Conservation (phyloP, 2,113 vertebrate genomes). For the Psittacara wagleri region DNA sequence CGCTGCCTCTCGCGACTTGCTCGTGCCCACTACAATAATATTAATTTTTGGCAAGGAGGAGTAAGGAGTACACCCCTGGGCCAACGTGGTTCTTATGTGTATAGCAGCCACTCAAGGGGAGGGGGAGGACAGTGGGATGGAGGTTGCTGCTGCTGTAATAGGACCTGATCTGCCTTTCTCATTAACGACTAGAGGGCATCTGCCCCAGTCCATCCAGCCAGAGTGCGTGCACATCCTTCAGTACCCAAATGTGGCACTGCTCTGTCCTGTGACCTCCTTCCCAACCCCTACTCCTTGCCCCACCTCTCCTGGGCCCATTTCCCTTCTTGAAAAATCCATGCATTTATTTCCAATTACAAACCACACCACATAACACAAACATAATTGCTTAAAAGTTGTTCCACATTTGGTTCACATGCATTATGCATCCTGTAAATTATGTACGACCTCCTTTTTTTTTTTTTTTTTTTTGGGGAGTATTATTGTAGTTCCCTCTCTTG, state of each 20-base stretch:
- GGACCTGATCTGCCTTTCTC: background rate
- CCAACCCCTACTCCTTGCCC: background rate
- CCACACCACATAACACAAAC: constrained; percentile 78
- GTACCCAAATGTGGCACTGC: fast-evolving
- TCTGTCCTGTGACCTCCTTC: background rate
- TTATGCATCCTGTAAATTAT: constrained; percentile 77
- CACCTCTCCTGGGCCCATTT: background rate
- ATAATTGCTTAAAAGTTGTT: constrained; percentile 79
- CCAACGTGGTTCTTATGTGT: fast-evolving
- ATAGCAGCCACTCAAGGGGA: background rate
- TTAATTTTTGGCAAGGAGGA: constrained; percentile 41
- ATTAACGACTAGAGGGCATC: background rate
- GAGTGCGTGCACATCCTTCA: background rate
- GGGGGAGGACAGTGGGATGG: background rate
- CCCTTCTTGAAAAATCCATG: constrained; percentile 63
- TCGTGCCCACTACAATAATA: background rate
- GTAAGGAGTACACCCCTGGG: constrained; percentile 4
- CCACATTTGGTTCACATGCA: constrained; percentile 75
- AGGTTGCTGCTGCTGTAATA: fast-evolving
- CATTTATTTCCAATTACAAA: constrained; percentile 76
- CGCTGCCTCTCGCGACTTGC: constrained; percentile 60
- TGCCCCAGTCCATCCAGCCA: background rate
- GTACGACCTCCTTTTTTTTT: constrained; percentile 50
- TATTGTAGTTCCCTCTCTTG: constrained; percentile 56
- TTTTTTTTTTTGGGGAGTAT: background rate